Conservation (phyloP, 1,140 invertebrate species). For the Limonius californicus region DNA sequence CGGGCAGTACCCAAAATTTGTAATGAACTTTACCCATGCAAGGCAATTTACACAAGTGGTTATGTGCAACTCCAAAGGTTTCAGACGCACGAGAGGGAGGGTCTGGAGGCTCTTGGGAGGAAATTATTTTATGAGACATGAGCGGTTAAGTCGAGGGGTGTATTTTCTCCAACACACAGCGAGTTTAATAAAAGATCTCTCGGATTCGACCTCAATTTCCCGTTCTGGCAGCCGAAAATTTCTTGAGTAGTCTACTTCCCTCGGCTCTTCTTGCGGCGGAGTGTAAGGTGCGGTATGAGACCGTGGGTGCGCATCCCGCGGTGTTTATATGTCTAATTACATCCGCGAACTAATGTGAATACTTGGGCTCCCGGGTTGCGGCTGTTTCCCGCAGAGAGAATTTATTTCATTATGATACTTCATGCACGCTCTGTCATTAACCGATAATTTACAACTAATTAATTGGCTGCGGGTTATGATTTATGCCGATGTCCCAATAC, state of each 20-base stretch:
- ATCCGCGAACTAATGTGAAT: constrained; percentile 20
- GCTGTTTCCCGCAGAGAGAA: constrained; percentile 8
- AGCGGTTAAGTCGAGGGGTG: not conserved
- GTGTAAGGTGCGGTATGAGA: not conserved
- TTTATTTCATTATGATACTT: constrained; percentile 19
- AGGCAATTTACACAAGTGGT: too few species aligned
- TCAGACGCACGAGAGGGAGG: too few species aligned
- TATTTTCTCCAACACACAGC: not conserved
- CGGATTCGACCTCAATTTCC: not conserved
- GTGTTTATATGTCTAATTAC: constrained; percentile 19
- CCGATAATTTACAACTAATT: constrained; percentile 15
- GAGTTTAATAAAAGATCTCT: not conserved
- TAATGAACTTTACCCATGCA: too few species aligned
- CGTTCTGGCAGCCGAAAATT: not conserved
- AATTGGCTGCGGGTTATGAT: constrained; percentile 3
- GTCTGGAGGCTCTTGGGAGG: not conserved
- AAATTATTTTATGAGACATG: not conserved
- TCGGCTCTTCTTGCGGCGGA: not conserved
- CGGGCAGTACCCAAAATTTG: too few species aligned
- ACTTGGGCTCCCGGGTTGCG: constrained; percentile 14
- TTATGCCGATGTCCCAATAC: not conserved
- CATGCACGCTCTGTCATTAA: constrained; percentile 10
- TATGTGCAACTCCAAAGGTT: too few species aligned
- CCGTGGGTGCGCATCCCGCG: constrained; percentile 4
- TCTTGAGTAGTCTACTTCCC: not conserved